These are phyloP conservation scores for Solea solea DNA, from an alignment of 2,113 vertebrate genomes.

Conservation along the genomic window DNA sequence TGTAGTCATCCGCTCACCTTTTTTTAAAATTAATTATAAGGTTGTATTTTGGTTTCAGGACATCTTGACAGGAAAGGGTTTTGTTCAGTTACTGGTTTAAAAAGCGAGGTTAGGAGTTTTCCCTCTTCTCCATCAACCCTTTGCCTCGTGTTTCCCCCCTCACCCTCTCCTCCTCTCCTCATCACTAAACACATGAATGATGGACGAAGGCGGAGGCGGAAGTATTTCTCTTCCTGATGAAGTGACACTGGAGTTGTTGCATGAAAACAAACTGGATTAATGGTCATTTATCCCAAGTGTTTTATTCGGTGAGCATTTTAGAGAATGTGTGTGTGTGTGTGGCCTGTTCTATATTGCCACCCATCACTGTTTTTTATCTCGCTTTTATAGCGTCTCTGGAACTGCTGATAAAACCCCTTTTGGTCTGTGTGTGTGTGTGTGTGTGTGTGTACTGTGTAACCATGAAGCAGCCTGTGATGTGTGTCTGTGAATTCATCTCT, in stretches of 20 bases:
- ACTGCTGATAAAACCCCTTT: slow-evolving; percentile 26
- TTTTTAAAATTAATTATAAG: too few relatives aligned
- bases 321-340: slow-evolving; percentile 13
- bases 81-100: too few relatives aligned
- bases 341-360: slow-evolving; percentile 37
- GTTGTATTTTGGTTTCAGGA: too few relatives aligned
- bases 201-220: slow-evolving; percentile 35
- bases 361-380: slow-evolving; percentile 52
- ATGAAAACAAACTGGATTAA: slow-evolving; percentile 57
- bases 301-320: slow-evolving; percentile 34
- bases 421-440: background rate
- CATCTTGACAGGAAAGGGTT: too few relatives aligned
- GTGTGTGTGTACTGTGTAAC: background rate
- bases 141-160: background rate
- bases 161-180: background rate
- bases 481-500: slow-evolving; percentile 14
- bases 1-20: too few relatives aligned
- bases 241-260: slow-evolving; percentile 41
- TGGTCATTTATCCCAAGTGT: slow-evolving; percentile 42
- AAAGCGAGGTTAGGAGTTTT: too few relatives aligned
- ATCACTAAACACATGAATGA: slow-evolving; percentile 50
- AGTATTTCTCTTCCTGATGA: slow-evolving; percentile 42
- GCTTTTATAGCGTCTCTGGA: slow-evolving; percentile 48
- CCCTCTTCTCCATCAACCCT: background rate
- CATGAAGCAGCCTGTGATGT: background rate